These are phyloP conservation scores for Conomelus anceps DNA, from an alignment of 2,888 invertebrate species.

Conservation along the genomic window DNA sequence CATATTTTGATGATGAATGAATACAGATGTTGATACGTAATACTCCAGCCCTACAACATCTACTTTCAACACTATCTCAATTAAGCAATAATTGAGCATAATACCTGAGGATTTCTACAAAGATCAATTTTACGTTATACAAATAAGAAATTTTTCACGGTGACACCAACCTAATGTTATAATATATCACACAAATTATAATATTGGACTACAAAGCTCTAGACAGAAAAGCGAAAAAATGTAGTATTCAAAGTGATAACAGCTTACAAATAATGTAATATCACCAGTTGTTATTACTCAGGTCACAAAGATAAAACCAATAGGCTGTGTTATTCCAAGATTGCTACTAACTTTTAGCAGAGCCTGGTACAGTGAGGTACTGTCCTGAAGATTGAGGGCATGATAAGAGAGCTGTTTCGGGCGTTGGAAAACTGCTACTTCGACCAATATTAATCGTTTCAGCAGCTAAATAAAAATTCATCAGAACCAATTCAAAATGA, in stretches of 20 bases:
- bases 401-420: slow-evolving; percentile 7
- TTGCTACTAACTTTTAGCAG: slow-evolving; percentile 38
- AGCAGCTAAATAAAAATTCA: background rate
- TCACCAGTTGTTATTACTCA: background rate
- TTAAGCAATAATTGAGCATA: no score
- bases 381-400: slow-evolving; percentile 42
- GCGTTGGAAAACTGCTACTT: slow-evolving; percentile 18
- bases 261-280: background rate
- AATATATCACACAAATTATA: background rate
- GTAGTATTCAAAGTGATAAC: background rate
- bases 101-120: background rate
- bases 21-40: no score
- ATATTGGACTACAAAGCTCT: background rate
- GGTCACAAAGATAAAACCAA: background rate
- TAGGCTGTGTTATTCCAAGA: slow-evolving; percentile 1
- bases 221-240: background rate
- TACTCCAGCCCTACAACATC: no score
- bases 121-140: no score
- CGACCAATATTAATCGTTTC: background rate
- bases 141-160: no score
- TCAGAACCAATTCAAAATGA: background rate
- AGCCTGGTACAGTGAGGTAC: slow-evolving; percentile 46
- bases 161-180: background rate
- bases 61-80: no score
- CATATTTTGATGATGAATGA: no score